Evolutionary conservation across 2,888 invertebrate genomes (phyloP).

Genomic region (Agelastica alni): DNA sequence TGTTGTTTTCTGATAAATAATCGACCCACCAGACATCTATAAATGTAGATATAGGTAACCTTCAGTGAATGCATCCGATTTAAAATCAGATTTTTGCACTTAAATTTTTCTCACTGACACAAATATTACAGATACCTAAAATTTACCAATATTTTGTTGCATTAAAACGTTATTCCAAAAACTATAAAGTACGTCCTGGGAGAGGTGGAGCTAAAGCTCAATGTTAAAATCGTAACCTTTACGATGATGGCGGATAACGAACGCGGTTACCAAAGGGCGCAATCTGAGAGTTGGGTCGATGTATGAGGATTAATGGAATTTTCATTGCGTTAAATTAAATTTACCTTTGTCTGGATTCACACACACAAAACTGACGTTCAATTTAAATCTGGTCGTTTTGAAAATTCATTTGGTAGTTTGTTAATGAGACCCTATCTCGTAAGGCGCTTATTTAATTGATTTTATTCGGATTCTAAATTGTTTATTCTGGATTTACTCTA

Average conservation of each 20-base stretch:
- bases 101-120: too few species aligned
- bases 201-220: too few species aligned
- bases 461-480: neutral
- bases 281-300: conserved; percentile 1
- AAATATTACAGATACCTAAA: too few species aligned
- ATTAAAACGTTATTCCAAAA: too few species aligned
- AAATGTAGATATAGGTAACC: too few species aligned
- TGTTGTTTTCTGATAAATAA: too few species aligned
- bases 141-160: too few species aligned
- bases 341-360: conserved; percentile 4
- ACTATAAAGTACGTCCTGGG: too few species aligned
- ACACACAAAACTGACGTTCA: neutral
- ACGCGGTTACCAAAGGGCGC: conserved; percentile 19
- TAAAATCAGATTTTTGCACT: too few species aligned
- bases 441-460: neutral
- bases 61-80: too few species aligned
- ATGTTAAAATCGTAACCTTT: conserved; percentile 16
- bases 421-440: neutral
- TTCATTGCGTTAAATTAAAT: conserved; percentile 9
- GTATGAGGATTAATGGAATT: neutral
- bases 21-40: too few species aligned
- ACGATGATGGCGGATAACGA: conserved; percentile 10
- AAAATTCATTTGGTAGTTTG: neutral
- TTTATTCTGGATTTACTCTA: too few species aligned
- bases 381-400: neutral